These are phyloP conservation scores for Coleophora deauratella DNA, from an alignment of 2,888 invertebrate species.

Conservation along the genomic window DNA sequence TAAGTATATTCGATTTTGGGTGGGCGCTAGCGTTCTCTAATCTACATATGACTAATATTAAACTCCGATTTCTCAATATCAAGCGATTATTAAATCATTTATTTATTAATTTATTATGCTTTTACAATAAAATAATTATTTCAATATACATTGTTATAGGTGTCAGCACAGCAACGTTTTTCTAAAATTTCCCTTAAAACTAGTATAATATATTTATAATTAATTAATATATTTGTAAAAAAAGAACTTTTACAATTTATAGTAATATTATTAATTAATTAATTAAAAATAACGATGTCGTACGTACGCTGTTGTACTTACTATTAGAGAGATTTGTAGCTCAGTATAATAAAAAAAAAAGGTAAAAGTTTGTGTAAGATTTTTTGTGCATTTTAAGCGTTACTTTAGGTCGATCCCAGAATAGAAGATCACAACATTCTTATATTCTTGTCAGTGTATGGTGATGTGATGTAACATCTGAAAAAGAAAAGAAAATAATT, in stretches of 20 bases:
- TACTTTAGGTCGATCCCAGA: constrained; percentile 12
- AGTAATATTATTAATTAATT: constrained; percentile 5
- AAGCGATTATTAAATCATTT: background rate
- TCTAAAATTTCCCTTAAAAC: constrained; percentile 39
- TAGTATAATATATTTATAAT: constrained; percentile 35
- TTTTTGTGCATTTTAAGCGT: constrained; percentile 35
- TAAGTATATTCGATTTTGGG: constrained; percentile 25
- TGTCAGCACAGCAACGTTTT: constrained; percentile 19
- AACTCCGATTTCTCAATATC: too few relatives aligned
- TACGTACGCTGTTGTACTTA: constrained; percentile 52
- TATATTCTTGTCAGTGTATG: constrained; percentile 78
- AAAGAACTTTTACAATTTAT: constrained; percentile 57
- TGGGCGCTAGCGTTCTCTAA: constrained; percentile 67
- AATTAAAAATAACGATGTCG: constrained; percentile 26
- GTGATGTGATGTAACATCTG: constrained; percentile 80
- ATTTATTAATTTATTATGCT: constrained; percentile 23
- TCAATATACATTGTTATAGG: constrained; percentile 4
- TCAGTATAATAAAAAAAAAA: constrained; percentile 30
- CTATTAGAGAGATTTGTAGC: constrained; percentile 30
- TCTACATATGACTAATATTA: constrained; percentile 39
- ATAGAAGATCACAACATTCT: constrained; percentile 70
- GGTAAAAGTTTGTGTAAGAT: constrained; percentile 26
- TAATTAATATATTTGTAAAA: constrained; percentile 53
- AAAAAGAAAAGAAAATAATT: constrained; percentile 34
- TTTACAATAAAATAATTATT: constrained; percentile 21